Percentiles rank a stretch among this genome's conserved stretches.
These are phyloP conservation scores for Rhizomys pruinosus DNA, from an alignment of 2,113 vertebrate species.

Conservation along the genomic window DNA sequence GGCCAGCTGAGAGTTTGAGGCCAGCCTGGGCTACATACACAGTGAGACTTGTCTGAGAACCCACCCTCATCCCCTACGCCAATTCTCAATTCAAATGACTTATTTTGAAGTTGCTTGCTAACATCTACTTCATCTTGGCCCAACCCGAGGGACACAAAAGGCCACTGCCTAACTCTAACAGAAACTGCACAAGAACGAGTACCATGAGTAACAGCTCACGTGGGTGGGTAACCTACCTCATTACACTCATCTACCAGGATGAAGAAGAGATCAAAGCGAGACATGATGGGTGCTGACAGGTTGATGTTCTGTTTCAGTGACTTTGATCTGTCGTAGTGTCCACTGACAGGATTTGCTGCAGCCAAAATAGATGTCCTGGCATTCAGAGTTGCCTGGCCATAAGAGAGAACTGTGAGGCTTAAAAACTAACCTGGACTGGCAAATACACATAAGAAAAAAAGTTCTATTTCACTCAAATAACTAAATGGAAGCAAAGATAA, in stretches of 20 bases:
- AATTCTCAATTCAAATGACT: slow-evolving; percentile 26
- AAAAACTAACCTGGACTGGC: slow-evolving; percentile 19
- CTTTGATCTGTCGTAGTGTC: slow-evolving; percentile 97
- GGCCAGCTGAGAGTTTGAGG: neutral
- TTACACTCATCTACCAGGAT: slow-evolving; percentile 99
- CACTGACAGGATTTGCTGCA: slow-evolving; percentile 95
- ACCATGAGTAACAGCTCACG: neutral
- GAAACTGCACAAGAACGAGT: slow-evolving; percentile 35
- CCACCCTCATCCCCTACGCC: too few relatives aligned
- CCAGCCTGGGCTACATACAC: neutral
- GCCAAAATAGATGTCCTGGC: slow-evolving; percentile 98
- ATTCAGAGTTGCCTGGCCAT: slow-evolving; percentile 95
- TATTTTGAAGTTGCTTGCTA: neutral
- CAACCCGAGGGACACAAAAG: neutral
- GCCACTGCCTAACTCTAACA: neutral
- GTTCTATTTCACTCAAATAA: neutral
- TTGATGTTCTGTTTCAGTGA: slow-evolving; percentile 99
- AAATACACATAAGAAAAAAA: slow-evolving; percentile 31
- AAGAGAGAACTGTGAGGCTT: slow-evolving; percentile 15
- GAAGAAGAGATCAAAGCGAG: slow-evolving; percentile 99
- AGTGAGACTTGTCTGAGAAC: neutral
- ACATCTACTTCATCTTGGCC: too few relatives aligned
- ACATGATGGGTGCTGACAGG: slow-evolving; percentile 97
- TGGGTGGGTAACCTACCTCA: slow-evolving; percentile 89
- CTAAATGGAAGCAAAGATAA: slow-evolving; percentile 31